Base-by-base conservation (phyloP, 2,888 invertebrate genomes). In the Acronicta leporina region DNA sequence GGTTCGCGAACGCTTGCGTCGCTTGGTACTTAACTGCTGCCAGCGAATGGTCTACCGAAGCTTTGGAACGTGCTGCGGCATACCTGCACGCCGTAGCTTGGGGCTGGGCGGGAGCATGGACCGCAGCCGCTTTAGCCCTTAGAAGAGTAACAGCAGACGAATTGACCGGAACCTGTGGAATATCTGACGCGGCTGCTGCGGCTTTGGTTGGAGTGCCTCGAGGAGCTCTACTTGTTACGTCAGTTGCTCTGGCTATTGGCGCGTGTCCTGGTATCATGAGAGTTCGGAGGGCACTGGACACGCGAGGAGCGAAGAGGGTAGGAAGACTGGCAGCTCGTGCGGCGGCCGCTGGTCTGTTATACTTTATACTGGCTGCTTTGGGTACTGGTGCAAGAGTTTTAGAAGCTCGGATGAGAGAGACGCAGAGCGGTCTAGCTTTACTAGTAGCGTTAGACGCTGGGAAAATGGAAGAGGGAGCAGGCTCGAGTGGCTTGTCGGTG, bases 1-100 rank as follows among this genome's bases (percentile, higher is more conserved):
- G 98, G 98, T 98, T 98, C 96, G 96, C 97, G 3, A 96, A 98
- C 77, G 96, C 98, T 52, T 97, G 98, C 65, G 95, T 98, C 49
- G 98, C 98, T 58, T 98, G 98, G 97, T 97, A 98, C 84, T 95
- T 98, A 49, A 97, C 98, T 5, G 98, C 98, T 0, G 97, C 97
- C 45, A 97, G 98, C 85, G 98, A 98, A 85, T 98, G 98, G 98
- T 98, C 98, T 27, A 97, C 98, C 60, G 98, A 98, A 90, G 98
- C 98, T 2, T 95, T 98, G 53, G 98, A 98, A 88, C 96, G 97
- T 49, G 97, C 98, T 30, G 97, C 98, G 0, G 96, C 97, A 15
- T 97, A 98, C 80, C 96, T 98, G 72, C 98, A 98, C 89, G 96
- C 97, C 1, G 96, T 96, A 0, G 97, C 98, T 2, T 99, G 98